A percentile compares a stretch with the other conserved stretches of the same genome.
Evolutionary conservation across 1,140 invertebrate genomes (phyloP).

Genomic region (Leptinotarsa lineolata): DNA sequence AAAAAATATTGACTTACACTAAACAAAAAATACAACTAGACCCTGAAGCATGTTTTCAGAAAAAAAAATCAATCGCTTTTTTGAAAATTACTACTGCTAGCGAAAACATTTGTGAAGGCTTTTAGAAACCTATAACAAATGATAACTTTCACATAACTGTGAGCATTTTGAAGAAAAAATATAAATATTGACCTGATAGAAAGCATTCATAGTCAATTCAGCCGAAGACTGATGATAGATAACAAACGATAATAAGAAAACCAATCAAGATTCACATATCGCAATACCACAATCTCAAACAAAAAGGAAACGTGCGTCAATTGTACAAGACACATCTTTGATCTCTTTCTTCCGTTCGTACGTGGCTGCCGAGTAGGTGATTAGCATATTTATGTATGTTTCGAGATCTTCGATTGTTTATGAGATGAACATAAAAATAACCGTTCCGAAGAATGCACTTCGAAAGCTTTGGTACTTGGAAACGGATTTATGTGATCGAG

Average conservation of each 20-base stretch:
- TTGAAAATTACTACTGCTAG: no score
- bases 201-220: no score
- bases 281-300: neutral
- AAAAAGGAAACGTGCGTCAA: constrained; percentile 4
- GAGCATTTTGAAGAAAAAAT: no score
- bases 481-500: neutral
- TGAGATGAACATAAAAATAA: constrained; percentile 1
- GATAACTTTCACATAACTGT: no score
- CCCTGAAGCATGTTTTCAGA: no score
- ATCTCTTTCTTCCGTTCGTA: neutral
- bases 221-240: neutral
- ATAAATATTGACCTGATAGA: no score
- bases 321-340: neutral
- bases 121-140: no score
- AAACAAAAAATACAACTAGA: no score
- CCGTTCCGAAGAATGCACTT: constrained; percentile 2
- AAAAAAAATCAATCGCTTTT: no score
- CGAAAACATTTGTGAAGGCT: no score
- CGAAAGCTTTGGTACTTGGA: neutral
- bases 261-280: neutral
- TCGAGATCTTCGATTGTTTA: constrained; percentile 1
- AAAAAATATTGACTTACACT: no score
- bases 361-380: neutral
- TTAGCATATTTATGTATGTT: constrained; percentile 9
- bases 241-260: neutral